Percentiles rank a stretch among this genome's conserved stretches.
phyloP scores from a whole-genome alignment of 2,113 vertebrate genomes.

The Anoura caudifer region DNA sequence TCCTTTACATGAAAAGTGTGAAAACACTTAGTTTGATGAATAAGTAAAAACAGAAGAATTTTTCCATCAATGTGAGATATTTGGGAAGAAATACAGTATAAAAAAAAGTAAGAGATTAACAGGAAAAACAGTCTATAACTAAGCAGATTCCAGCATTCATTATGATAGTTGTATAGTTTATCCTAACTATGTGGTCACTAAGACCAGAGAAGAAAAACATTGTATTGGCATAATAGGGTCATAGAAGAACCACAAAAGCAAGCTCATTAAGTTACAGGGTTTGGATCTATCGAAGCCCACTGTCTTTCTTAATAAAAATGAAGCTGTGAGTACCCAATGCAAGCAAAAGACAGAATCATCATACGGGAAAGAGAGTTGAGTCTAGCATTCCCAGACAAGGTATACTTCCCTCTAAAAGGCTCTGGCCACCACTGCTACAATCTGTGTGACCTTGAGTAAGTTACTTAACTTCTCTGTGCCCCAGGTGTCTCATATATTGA shows the following conservation, averaged over 20 bases:
- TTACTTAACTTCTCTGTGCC: background rate
- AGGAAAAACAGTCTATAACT: background rate
- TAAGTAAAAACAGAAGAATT: background rate
- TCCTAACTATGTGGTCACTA: background rate
- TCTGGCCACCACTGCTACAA: background rate
- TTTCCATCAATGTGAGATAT: background rate
- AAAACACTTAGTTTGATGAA: background rate
- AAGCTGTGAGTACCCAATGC: background rate
- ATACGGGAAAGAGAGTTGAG: background rate
- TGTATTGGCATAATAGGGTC: background rate
- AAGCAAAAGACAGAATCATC: background rate
- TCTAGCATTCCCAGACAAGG: background rate
- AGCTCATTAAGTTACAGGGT: rapidly evolving
- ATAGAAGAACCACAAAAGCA: background rate
- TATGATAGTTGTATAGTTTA: background rate
- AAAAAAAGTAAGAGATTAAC: background rate
- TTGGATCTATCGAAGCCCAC: background rate
- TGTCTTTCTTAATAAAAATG: background rate
- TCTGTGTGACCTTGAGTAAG: background rate
- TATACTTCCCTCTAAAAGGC: background rate
- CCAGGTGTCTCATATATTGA: background rate
- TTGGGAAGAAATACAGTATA: background rate
- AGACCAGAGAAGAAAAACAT: background rate
- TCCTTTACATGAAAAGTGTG: background rate
- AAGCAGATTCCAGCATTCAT: background rate